phyloP scores from a whole-genome alignment of 1,140 invertebrate genomes.

The Heterodera carotae region DNA sequence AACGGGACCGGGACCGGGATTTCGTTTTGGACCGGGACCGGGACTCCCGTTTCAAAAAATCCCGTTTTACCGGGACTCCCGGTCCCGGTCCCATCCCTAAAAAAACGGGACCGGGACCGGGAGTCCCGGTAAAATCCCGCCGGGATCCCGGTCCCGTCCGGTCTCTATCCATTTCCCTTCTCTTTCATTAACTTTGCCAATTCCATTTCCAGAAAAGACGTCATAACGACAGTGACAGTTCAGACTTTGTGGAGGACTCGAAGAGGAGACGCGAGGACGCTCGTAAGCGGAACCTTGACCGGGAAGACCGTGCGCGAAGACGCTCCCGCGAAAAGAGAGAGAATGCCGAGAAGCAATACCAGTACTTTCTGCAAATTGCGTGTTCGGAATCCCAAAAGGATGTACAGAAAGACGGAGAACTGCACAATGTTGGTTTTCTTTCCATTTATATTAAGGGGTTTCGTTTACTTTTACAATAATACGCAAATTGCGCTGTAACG shows the following conservation, averaged over 20 bases:
- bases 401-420: background rate
- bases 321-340: background rate
- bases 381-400: slow-evolving; percentile 2
- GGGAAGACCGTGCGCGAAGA: slow-evolving; percentile 1
- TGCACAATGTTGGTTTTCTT: background rate
- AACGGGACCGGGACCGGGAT: no score
- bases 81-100: no score
- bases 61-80: no score
- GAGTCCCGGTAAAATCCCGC: no score
- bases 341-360: background rate
- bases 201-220: background rate
- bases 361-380: background rate
- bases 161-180: no score
- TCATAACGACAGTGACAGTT: background rate
- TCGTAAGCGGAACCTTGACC: background rate
- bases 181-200: no score
- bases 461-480: background rate
- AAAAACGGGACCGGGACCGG: no score
- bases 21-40: no score
- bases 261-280: background rate
- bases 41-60: no score
- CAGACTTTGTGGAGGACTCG: background rate
- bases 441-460: background rate
- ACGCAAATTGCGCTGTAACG: background rate
- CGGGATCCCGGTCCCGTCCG: no score